These are phyloP conservation scores for Hylaeus volcanicus DNA, from an alignment of 1,140 invertebrate species.

Conservation along the genomic window DNA sequence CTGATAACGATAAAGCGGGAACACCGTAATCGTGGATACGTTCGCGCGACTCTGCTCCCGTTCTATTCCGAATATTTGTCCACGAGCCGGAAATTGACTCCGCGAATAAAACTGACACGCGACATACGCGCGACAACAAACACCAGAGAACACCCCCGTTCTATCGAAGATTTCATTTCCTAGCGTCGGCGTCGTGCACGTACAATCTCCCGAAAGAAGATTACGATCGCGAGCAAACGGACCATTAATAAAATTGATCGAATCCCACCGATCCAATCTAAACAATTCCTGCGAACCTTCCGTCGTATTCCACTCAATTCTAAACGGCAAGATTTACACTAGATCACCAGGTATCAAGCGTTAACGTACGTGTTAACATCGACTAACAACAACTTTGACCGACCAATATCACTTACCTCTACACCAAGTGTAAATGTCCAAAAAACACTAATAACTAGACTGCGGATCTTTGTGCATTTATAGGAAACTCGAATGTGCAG, in stretches of 20 bases:
- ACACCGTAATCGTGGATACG: not conserved
- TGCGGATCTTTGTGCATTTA: too few relatives aligned
- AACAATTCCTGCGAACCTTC: not conserved
- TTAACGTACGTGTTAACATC: too few relatives aligned
- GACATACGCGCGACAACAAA: not conserved
- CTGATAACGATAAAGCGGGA: not conserved
- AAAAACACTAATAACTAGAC: too few relatives aligned
- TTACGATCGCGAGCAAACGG: not conserved
- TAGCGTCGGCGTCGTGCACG: not conserved
- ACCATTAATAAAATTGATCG: slow-evolving; percentile 27
- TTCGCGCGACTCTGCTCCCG: not conserved
- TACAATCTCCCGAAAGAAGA: not conserved
- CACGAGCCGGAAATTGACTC: not conserved
- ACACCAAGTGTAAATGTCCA: too few relatives aligned
- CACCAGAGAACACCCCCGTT: not conserved
- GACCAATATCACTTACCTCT: too few relatives aligned
- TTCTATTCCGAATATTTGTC: slow-evolving; percentile 9
- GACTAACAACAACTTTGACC: too few relatives aligned
- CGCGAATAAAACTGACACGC: not conserved
- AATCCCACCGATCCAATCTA: slow-evolving; percentile 4
- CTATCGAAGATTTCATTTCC: slow-evolving; percentile 28
- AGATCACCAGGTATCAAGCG: too few relatives aligned
- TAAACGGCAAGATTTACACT: too few relatives aligned
- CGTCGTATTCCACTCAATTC: not conserved
- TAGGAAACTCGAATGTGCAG: too few relatives aligned